Evolutionary conservation across 30 jellyfish, hydroid and myxozoan species (phyloP).

Genomic region (Chrysaora quinquecirrha): DNA sequence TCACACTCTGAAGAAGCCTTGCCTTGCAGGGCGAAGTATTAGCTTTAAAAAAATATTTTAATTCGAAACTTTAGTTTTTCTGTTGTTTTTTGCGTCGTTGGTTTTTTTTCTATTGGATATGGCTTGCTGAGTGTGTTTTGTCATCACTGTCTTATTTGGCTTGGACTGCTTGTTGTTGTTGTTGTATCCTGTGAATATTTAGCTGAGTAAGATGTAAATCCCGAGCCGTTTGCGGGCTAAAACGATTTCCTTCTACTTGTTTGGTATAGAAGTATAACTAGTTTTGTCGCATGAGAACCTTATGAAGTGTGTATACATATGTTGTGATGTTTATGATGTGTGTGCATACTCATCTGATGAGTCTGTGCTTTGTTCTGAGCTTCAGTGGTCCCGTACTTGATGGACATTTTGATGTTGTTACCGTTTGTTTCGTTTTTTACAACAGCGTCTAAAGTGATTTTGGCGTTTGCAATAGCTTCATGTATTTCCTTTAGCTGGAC

Average conservation of each 20-base stretch:
- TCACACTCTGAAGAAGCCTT: too few species aligned
- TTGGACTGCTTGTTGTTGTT: neutral
- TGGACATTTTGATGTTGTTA: slow-evolving; percentile 10
- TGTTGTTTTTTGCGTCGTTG: too few species aligned
- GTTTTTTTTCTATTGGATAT: too few species aligned
- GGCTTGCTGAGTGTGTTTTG: too few species aligned
- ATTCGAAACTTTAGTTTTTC: too few species aligned
- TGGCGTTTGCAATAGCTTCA: slow-evolving; percentile 40
- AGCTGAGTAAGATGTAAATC: neutral
- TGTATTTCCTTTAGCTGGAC: slow-evolving; percentile 57
- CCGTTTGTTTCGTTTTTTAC: neutral
- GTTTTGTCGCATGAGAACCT: slow-evolving; percentile 18
- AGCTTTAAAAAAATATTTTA: too few species aligned
- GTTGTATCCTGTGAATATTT: neutral
- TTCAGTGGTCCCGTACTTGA: slow-evolving; percentile 16
- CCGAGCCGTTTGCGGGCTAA: slow-evolving; percentile 5
- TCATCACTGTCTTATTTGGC: too few species aligned
- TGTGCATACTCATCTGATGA: slow-evolving; percentile 34
- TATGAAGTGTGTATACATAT: too few species aligned
- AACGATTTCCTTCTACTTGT: slow-evolving; percentile 14
- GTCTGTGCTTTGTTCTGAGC: slow-evolving; percentile 57
- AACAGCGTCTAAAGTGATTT: slow-evolving; percentile 56
- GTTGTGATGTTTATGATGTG: slow-evolving; percentile 1
- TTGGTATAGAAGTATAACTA: slow-evolving; percentile 35
- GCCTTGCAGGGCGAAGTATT: too few species aligned